Evolutionary conservation across 2,113 vertebrate species (phyloP).

Genomic region (Megaptera novaeangliae): DNA sequence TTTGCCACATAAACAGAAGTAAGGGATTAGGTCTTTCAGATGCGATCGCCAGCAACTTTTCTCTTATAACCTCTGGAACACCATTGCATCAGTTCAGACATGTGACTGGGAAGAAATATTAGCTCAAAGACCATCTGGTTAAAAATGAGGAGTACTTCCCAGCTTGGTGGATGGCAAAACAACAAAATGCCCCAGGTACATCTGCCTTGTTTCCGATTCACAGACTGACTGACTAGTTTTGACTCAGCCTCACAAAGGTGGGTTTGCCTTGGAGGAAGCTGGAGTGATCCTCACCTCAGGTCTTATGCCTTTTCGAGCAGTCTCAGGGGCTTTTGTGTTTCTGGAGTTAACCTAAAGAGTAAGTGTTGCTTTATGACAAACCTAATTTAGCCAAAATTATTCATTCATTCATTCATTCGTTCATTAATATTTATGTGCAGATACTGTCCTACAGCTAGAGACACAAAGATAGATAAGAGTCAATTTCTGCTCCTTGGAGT

Average conservation of each 20-base stretch:
- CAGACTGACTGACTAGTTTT: not conserved
- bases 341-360: not conserved
- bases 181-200: not conserved
- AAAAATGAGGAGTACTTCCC: not conserved
- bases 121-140: not conserved
- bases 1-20: slow-evolving; percentile 55
- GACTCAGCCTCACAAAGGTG: not conserved
- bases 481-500: not conserved
- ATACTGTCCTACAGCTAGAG: not conserved
- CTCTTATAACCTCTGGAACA: slow-evolving; percentile 59
- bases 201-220: not conserved
- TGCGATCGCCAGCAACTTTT: slow-evolving; percentile 20
- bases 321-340: not conserved
- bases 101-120: not conserved
- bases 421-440: not conserved
- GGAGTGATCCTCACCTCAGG: not conserved
- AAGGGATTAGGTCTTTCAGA: not conserved
- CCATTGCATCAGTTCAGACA: slow-evolving; percentile 46
- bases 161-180: not conserved
- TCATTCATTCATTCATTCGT: not conserved
- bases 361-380: not conserved
- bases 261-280: not conserved
- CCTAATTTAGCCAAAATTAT: not conserved
- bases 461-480: not conserved
- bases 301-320: not conserved